These are phyloP conservation scores for Laterallus jamaicensis DNA, from an alignment of 2,113 vertebrate species.

Conservation along the genomic window DNA sequence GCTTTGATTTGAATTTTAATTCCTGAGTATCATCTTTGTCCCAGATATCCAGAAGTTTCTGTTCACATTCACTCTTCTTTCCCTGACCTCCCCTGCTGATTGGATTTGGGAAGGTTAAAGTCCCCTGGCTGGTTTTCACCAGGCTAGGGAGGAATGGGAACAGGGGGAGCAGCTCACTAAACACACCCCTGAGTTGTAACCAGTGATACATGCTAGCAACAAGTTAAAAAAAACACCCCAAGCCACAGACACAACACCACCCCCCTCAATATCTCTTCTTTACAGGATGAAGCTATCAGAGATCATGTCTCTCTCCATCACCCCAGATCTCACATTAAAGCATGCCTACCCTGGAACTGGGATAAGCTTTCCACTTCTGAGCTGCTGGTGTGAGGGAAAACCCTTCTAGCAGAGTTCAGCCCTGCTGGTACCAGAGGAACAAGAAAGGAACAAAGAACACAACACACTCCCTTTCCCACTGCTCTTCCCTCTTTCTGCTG, in stretches of 20 bases:
- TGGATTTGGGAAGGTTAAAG: background rate
- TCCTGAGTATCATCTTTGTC: background rate
- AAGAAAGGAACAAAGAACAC: background rate
- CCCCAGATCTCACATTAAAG: background rate
- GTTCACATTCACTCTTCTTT: background rate
- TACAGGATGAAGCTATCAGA: no score
- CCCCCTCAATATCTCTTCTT: no score
- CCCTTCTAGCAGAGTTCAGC: background rate
- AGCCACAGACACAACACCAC: no score
- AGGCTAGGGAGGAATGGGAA: background rate
- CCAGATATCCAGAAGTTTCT: background rate
- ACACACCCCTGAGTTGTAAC: background rate
- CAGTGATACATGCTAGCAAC: background rate
- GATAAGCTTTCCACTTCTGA: background rate
- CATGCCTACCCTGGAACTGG: background rate
- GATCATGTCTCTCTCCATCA: background rate
- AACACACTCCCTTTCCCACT: background rate
- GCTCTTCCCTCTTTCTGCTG: background rate
- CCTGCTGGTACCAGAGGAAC: rapidly evolving
- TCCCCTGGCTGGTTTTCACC: background rate
- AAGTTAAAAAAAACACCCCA: no score
- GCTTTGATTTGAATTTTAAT: background rate
- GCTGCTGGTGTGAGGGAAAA: background rate
- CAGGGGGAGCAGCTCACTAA: background rate
- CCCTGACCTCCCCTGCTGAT: background rate